phyloP scores from a whole-genome alignment of 2,888 invertebrate genomes.

The Lutraria lutraria region DNA sequence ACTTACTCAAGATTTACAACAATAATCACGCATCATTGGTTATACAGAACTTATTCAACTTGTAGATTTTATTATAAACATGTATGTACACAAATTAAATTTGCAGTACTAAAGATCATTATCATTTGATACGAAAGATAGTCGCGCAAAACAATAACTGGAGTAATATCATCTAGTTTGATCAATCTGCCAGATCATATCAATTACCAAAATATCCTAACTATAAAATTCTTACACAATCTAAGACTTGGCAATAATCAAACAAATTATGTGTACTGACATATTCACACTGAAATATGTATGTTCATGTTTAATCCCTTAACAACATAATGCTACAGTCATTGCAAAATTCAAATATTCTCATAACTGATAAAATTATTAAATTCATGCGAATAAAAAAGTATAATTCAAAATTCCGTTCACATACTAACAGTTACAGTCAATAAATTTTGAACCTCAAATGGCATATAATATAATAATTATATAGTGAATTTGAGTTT shows the following conservation, averaged over 20 bases:
- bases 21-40: neutral
- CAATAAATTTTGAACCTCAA: no score
- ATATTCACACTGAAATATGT: neutral
- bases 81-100: neutral
- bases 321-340: no score
- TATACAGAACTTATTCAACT: neutral
- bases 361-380: no score
- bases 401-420: no score
- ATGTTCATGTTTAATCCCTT: no score
- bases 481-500: no score
- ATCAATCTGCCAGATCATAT: constrained; percentile 6
- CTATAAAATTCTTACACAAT: neutral
- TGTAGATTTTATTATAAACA: neutral
- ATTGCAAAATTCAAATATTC: no score
- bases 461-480: no score
- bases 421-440: no score
- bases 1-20: neutral
- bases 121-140: constrained; percentile 22
- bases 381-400: no score
- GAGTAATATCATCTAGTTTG: neutral
- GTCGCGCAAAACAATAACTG: neutral
- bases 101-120: neutral
- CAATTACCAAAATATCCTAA: neutral
- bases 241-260: neutral
- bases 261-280: neutral